Conservation (phyloP, 2,113 vertebrate species). For the Phaethornis superciliosus region DNA sequence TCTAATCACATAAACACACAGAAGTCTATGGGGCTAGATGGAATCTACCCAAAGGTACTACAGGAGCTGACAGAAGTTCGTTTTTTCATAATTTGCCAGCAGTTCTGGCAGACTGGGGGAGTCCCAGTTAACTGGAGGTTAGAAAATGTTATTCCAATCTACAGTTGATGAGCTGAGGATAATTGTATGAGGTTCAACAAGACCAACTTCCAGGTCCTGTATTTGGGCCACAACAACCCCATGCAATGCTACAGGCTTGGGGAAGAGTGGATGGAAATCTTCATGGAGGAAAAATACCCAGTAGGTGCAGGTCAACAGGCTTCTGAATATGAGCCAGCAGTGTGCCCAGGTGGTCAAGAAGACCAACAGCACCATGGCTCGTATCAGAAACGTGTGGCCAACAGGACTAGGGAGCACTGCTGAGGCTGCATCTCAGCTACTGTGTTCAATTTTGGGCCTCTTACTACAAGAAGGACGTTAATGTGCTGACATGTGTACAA, state of each 20-base stretch:
- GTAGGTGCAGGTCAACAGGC: too few species aligned
- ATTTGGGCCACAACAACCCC: too few species aligned
- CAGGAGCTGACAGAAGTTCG: not conserved
- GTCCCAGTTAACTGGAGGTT: not conserved
- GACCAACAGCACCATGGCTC: too few species aligned
- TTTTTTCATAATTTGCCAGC: not conserved
- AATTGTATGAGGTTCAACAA: not conserved
- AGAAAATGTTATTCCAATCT: not conserved
- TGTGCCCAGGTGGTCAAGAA: too few species aligned
- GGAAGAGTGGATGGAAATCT: not conserved
- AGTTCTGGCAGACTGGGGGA: not conserved
- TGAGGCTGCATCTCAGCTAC: too few species aligned
- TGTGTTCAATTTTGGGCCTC: too few species aligned
- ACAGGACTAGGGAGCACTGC: too few species aligned
- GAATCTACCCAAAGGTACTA: not conserved
- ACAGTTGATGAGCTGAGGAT: rapidly evolving
- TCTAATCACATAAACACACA: not conserved
- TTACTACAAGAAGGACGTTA: too few species aligned
- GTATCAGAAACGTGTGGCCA: too few species aligned
- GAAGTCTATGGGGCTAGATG: rapidly evolving
- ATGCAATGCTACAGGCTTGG: not conserved
- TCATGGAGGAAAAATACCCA: too few species aligned
- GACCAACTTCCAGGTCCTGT: rapidly evolving
- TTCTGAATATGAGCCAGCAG: too few species aligned
- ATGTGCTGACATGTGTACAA: too few species aligned